Evolutionary conservation across 1,140 invertebrate species (phyloP), one percentile per base, ranked within the genome.

Genomic region (Aphaenogaster floridana): DNA sequence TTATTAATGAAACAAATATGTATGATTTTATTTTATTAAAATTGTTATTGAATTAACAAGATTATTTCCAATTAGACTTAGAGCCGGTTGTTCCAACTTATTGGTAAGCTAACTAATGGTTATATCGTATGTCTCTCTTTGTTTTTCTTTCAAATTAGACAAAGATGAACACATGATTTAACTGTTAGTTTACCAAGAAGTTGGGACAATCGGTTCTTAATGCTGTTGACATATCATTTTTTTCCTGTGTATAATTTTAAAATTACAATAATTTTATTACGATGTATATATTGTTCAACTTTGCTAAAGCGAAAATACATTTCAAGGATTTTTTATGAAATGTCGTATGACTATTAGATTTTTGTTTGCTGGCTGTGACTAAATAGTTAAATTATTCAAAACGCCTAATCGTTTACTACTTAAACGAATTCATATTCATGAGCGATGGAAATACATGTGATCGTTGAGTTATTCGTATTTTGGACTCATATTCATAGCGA

Each of bases 381-480:
- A 48, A 42, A 34, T 63, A 50, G 17, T n/a, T 34, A 50, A 48
- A 9, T 64, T 68, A 80, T 15, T 77, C 7, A 11, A 64, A 50
- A 61, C 3, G 5, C 7, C 28, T 42, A 15, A 21, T n/a, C 7
- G 34, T 63, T 74, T 77, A n/a, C 8, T 48, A 17, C n/a, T 34
- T 69, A 48, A 86, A 48, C 57, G 45, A 42, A 68, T 21, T 48
- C 3, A 61, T 42, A 9, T 79, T 64, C 39, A 86, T 77, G 77
- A 86, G 63, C 63, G 74, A 85, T 90, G 88, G 66, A 85, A 85
- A 85, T 83, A 89, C 63, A 83, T 90, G 80, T 87, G 61, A 36
- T 42, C 11, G 8, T 42, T 87, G 84, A 91, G 83, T 81, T 90
- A 92, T 91, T 86, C 57, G 17, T 64, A 36, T 28, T 48, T 87